phyloP scores from a whole-genome alignment of 2,888 invertebrate genomes.

The Helobdella robusta region DNA sequence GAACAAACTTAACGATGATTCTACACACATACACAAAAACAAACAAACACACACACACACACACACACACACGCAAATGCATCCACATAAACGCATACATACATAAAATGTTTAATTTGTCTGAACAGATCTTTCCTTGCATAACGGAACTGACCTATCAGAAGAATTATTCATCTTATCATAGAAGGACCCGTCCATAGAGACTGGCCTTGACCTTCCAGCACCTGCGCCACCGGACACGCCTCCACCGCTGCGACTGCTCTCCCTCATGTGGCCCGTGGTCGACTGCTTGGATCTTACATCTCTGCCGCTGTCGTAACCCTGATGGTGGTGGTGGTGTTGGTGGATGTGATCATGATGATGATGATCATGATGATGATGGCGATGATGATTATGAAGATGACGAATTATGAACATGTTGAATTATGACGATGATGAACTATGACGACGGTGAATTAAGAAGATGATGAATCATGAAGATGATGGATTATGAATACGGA shows the following conservation, averaged over 20 bases:
- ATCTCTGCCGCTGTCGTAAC: conserved; percentile 17
- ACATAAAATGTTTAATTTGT: too few species aligned
- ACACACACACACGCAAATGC: background rate
- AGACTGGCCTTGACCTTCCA: conserved; percentile 23
- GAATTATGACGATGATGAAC: too few species aligned
- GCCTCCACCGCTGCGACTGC: conserved; percentile 12
- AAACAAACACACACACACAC: background rate
- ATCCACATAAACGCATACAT: background rate
- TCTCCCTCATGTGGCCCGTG: background rate
- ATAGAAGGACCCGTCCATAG: conserved; percentile 26
- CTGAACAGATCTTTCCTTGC: too few species aligned
- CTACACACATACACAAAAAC: background rate
- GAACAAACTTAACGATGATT: background rate
- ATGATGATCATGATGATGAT: too few species aligned
- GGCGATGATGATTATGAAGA: too few species aligned
- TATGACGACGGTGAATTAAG: too few species aligned
- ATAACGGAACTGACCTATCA: too few species aligned
- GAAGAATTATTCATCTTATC: conserved; percentile 23
- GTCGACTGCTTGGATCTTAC: conserved; percentile 21
- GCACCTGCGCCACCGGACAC: background rate
- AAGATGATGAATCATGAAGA: too few species aligned
- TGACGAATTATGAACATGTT: too few species aligned
- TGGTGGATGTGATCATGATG: too few species aligned
- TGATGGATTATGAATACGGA: too few species aligned
- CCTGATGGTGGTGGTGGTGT: too few species aligned